Percentiles rank a stretch among this genome's conserved stretches.
Conservation (phyloP, 1,140 invertebrate genomes). For the Bradysia coprophila region DNA sequence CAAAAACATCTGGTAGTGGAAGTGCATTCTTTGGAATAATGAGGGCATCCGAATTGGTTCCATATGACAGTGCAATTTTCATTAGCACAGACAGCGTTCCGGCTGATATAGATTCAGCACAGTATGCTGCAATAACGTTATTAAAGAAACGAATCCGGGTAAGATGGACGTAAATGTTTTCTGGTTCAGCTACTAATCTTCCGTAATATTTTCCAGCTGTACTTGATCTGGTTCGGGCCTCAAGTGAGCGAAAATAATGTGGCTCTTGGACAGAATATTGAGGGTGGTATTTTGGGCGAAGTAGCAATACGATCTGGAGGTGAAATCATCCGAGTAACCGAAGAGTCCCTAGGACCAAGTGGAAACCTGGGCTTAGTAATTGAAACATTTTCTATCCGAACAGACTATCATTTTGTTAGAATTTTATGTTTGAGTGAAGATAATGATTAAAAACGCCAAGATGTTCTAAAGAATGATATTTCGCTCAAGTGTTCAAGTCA, state of each 20-base stretch:
- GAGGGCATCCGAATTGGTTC: slow-evolving; percentile 28
- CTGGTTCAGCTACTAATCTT: neutral
- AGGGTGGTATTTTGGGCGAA: slow-evolving; percentile 17
- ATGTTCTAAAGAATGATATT: no score
- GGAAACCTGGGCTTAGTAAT: neutral
- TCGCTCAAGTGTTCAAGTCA: no score
- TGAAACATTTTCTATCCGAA: no score
- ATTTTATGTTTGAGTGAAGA: no score
- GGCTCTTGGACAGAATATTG: slow-evolving; percentile 12
- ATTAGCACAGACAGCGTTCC: slow-evolving; percentile 27
- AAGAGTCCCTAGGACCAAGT: neutral
- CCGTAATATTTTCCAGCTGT: slow-evolving; percentile 9
- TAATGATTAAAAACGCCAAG: no score
- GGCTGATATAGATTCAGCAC: slow-evolving; percentile 26
- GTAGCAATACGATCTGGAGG: slow-evolving; percentile 20
- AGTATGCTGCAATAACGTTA: slow-evolving; percentile 25
- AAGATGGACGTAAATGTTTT: neutral
- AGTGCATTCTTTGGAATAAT: slow-evolving; percentile 20
- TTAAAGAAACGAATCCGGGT: slow-evolving; percentile 33
- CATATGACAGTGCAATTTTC: slow-evolving; percentile 37
- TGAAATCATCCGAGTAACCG: slow-evolving; percentile 17
- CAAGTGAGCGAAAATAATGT: slow-evolving; percentile 16
- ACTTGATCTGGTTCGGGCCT: slow-evolving; percentile 18
- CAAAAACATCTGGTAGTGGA: slow-evolving; percentile 12
- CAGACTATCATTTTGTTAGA: no score